A percentile compares a stretch with the other conserved stretches of the same genome.
Conservation (phyloP, 2,888 invertebrate genomes). For the Morpho achilles region DNA sequence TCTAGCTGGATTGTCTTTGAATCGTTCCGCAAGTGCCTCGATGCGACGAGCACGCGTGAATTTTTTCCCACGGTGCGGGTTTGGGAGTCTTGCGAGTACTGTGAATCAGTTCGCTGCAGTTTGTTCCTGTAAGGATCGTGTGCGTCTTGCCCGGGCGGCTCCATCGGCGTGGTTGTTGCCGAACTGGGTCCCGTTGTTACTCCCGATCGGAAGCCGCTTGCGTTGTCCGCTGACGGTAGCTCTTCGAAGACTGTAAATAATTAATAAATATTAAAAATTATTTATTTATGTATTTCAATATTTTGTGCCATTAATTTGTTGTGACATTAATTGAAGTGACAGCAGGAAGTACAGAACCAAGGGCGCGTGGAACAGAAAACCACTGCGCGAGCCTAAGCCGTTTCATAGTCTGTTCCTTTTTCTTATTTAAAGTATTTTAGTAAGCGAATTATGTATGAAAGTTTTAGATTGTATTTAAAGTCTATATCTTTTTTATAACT, state of each 20-base stretch:
- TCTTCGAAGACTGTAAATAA: constrained; percentile 85
- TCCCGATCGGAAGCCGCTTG: constrained; percentile 67
- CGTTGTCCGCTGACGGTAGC: constrained; percentile 78
- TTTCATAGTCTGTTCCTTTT: too few species aligned
- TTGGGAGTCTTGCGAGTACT: constrained; percentile 59
- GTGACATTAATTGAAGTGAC: too few species aligned
- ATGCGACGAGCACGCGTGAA: constrained; percentile 71
- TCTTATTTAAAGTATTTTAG: too few species aligned
- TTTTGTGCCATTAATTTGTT: too few species aligned
- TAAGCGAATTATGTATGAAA: too few species aligned
- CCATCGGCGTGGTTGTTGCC: constrained; percentile 59
- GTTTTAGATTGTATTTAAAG: too few species aligned
- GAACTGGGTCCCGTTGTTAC: constrained; percentile 63
- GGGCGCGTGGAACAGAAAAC: too few species aligned
- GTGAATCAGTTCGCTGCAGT: constrained; percentile 66
- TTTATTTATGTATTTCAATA: too few species aligned
- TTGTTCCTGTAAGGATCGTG: constrained; percentile 31
- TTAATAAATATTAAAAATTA: constrained; percentile 8
- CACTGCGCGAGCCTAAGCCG: too few species aligned
- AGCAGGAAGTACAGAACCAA: too few species aligned
- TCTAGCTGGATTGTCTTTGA: constrained; percentile 82
- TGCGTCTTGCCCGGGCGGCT: constrained; percentile 23
- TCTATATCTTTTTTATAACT: too few species aligned
- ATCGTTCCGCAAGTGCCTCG: constrained; percentile 80
- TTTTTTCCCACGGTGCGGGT: constrained; percentile 39